Conservation (phyloP, 2,113 vertebrate species). For the Parotia lawesii region DNA sequence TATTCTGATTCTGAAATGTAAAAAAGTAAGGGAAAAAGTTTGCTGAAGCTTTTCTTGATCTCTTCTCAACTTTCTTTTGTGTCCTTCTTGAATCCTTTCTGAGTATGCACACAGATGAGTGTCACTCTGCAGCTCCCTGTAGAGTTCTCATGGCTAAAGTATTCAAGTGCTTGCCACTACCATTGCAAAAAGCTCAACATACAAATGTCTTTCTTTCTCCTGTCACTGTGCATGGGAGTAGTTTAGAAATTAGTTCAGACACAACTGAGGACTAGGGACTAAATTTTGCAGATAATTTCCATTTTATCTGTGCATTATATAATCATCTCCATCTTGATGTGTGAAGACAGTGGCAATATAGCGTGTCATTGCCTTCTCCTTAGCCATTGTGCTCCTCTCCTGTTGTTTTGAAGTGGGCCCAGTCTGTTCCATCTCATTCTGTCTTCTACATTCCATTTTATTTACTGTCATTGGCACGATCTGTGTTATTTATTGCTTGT, state of each 20-base stretch:
- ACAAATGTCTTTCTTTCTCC: neutral
- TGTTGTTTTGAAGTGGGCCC: constrained; percentile 12
- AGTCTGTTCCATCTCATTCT: neutral
- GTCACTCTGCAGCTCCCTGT: neutral
- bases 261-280: neutral
- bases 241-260: neutral
- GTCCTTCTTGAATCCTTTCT: neutral
- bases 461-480: constrained; percentile 22
- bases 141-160: neutral
- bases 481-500: constrained; percentile 33
- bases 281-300: neutral
- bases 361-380: constrained; percentile 7
- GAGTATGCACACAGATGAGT: neutral
- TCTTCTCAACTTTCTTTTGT: neutral
- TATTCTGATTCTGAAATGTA: neutral
- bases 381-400: constrained; percentile 1
- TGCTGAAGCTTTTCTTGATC: neutral
- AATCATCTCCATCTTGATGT: neutral
- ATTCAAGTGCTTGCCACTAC: neutral
- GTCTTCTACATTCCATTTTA: neutral
- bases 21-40: neutral
- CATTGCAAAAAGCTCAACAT: neutral
- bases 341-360: neutral
- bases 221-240: neutral
- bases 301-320: neutral